Conservation (phyloP, 2,113 vertebrate species). For the Sphyrna mokarran region DNA sequence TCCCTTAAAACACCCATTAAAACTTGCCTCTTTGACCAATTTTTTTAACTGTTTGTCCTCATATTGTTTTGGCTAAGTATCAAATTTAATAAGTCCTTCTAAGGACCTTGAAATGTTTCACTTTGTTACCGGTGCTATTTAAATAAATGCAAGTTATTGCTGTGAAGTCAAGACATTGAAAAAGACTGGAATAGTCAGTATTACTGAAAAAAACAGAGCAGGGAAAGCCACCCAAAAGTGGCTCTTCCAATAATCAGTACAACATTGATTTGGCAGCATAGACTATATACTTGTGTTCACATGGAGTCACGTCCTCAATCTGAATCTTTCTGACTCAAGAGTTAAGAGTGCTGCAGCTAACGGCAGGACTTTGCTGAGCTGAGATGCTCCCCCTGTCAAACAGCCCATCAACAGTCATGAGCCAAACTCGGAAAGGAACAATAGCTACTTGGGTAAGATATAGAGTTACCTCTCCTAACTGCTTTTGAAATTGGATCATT, state of each 20-base stretch:
- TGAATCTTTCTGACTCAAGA: neutral
- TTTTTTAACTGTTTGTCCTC: neutral
- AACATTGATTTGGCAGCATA: neutral
- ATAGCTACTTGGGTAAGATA: neutral
- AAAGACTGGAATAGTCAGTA: neutral
- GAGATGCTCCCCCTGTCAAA: neutral
- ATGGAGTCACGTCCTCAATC: neutral
- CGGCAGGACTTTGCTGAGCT: neutral
- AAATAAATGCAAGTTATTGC: slow-evolving; percentile 6
- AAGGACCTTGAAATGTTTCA: neutral
- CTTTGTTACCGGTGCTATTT: neutral
- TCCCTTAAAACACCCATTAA: neutral
- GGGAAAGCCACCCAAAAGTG: neutral
- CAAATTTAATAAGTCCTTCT: neutral
- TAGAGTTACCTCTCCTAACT: neutral
- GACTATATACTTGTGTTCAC: too few species aligned
- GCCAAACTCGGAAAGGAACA: neutral
- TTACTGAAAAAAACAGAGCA: neutral
- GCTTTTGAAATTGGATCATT: neutral
- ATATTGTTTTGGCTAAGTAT: neutral
- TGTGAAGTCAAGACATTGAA: neutral
- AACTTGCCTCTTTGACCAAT: neutral
- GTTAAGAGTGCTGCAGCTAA: neutral
- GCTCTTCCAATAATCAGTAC: neutral
- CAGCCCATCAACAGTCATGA: neutral